A percentile compares a stretch with the other conserved stretches of the same genome.
Conservation (phyloP, 92 coral and sea anemone species). For the Scolanthus callimorphus region DNA sequence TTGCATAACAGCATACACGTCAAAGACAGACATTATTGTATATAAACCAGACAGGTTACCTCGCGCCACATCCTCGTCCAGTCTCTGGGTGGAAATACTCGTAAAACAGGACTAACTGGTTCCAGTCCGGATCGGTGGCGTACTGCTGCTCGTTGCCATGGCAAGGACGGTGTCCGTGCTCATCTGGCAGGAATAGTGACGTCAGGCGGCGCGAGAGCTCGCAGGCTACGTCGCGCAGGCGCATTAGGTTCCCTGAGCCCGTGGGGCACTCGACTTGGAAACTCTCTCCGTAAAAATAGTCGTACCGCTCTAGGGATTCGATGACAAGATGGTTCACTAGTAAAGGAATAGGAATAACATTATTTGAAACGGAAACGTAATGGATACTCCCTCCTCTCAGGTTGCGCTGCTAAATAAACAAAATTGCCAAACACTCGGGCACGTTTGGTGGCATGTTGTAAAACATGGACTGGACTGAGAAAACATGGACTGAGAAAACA, state of each 20-base stretch:
- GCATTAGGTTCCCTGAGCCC: slow-evolving; percentile 89
- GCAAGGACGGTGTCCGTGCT: slow-evolving; percentile 87
- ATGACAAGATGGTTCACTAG: slow-evolving; percentile 81
- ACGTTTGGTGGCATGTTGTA: too few relatives aligned
- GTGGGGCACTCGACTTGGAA: slow-evolving; percentile 92
- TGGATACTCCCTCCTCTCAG: too few relatives aligned
- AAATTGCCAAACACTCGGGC: too few relatives aligned
- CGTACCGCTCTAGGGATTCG: slow-evolving; percentile 92
- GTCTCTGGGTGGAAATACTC: slow-evolving; percentile 96
- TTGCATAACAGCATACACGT: too few relatives aligned
- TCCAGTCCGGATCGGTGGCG: slow-evolving; percentile 80
- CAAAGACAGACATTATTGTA: too few relatives aligned
- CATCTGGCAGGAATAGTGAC: slow-evolving; percentile 74
- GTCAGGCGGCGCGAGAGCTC: slow-evolving; percentile 89
- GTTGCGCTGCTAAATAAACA: too few relatives aligned
- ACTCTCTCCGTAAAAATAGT: slow-evolving; percentile 80
- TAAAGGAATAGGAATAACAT: neutral
- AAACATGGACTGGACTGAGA: too few relatives aligned
- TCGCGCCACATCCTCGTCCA: slow-evolving; percentile 98
- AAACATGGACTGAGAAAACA: too few relatives aligned
- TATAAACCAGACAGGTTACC: too few relatives aligned
- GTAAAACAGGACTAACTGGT: slow-evolving; percentile 91
- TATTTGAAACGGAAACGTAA: too few relatives aligned
- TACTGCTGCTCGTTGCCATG: slow-evolving; percentile 86
- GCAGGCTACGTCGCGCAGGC: slow-evolving; percentile 87